Base-by-base conservation (phyloP, 2,888 invertebrate species). In the Petrophora chlorosata region DNA sequence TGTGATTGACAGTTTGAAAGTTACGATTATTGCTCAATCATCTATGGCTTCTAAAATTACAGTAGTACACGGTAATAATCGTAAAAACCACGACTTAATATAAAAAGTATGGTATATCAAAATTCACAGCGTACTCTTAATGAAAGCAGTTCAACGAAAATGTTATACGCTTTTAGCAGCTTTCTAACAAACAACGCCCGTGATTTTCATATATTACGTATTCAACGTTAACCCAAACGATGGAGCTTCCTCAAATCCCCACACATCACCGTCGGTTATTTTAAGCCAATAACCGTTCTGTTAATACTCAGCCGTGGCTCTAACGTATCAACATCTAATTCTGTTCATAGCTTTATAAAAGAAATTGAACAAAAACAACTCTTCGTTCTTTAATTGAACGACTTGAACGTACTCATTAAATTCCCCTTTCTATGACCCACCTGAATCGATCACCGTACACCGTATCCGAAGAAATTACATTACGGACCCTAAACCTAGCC, bases 401-500 rank as follows among this genome's bases (percentile, higher is more conserved):
- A 55, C 52, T 54, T 49, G 46, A 52, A 47, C 36, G 28, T 13
- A 29, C 32, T 44, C 43, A 25, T 51, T 43, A 57, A 51, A 51
- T 51, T 41, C 41, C 44, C 39, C 29, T 10, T 5, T 33, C 38
- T 19, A 53, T 51, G 30, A 30, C 47, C 43, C 44, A 58, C 56
- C 56, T 56, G 58, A 48, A 51, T 53, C 48, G 52, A 56, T 56
- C 43, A 47, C 61, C 62, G 63, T 69, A 67, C 43, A 47, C 61
- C 62, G 63, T 69, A 67, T 58, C 65, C 53, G 67, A 73, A 65
- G 55, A 70, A 69, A 77, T 72, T 67, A 70, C 70, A 49, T 67
- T 56, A 65, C 63, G 56, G 63, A 60, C 73, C 76, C 76, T 71
- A 68, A 72, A 73, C 68, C 68, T 74, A 60, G 69, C 73, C 63